Conservation (phyloP, 1,140 invertebrate species). For the fruit fly (Drosophila melanogaster) region Release_6_plus_ISO1_MT NT_037436.4:17410001-17410500, state of each 20-base stretch:
- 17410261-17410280: constrained; percentile 7
- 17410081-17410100: too few species aligned
- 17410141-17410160: too few species aligned
- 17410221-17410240: constrained; percentile 1
- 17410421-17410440: constrained; percentile 35
- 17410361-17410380: constrained; percentile 50
- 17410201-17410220: not conserved
- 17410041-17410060: not conserved
- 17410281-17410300: constrained; percentile 45
- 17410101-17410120: too few species aligned
- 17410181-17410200: too few species aligned
- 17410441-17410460: constrained; percentile 47
- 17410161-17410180: too few species aligned
- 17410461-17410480: constrained; percentile 46
- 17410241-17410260: not conserved
- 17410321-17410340: constrained; percentile 47
- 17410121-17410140: too few species aligned
- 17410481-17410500: constrained; percentile 61
- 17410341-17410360: constrained; percentile 55
- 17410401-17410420: constrained; percentile 69
- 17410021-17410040: not conserved
- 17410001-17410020: not conserved
- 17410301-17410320: constrained; percentile 54
- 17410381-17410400: constrained; percentile 69
- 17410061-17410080: not conserved